Conservation (phyloP, 2,888 invertebrate genomes). For the Metacarcinus magister region DNA sequence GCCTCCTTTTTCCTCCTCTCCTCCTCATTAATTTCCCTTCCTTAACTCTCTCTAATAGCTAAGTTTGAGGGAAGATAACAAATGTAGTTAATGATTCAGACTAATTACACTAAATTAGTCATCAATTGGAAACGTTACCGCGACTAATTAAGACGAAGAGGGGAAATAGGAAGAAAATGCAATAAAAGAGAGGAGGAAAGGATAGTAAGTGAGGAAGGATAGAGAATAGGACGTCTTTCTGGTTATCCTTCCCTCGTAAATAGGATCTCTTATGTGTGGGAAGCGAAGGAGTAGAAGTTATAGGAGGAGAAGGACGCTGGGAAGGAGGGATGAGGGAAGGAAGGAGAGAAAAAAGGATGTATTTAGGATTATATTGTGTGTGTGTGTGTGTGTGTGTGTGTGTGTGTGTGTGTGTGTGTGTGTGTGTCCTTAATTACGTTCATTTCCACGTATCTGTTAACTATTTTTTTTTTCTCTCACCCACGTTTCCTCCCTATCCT, state of each 20-base stretch:
- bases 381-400: background rate
- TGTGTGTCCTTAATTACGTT: no score
- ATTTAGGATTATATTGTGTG: background rate
- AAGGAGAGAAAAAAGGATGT: background rate
- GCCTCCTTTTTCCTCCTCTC: background rate
- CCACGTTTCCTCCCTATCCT: background rate
- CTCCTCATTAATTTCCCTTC: background rate
- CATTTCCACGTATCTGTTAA: background rate
- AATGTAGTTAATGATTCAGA: no score
- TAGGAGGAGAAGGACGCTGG: background rate
- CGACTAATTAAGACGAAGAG: background rate
- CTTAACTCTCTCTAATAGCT: no score
- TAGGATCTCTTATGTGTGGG: conserved; percentile 11
- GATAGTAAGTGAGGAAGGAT: background rate
- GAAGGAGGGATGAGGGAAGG: background rate
- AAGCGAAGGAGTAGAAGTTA: background rate
- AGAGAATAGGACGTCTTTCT: background rate
- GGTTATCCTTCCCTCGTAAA: background rate
- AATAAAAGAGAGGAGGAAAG: background rate
- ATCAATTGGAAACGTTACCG: no score
- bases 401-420: background rate
- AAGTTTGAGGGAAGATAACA: no score
- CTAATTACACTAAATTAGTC: no score
- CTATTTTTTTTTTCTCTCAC: background rate
- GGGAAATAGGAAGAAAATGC: background rate